phyloP scores from a whole-genome alignment of 2,888 invertebrate species.

The Melipona beecheii region DNA sequence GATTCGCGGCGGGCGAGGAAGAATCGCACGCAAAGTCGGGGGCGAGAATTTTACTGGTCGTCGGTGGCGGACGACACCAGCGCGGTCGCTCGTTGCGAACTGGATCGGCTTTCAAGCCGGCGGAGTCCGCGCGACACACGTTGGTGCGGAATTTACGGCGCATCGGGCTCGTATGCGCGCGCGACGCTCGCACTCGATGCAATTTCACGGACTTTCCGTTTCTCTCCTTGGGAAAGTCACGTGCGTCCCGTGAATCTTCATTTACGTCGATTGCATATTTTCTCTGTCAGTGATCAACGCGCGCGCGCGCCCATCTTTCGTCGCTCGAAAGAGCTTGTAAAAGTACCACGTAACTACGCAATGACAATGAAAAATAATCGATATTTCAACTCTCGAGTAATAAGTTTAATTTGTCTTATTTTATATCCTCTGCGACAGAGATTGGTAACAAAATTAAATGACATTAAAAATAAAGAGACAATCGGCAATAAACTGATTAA shows the following conservation, averaged over 20 bases:
- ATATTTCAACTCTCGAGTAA: too few species aligned
- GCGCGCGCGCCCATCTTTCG: not conserved
- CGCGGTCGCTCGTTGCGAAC: constrained; percentile 68
- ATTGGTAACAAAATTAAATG: too few species aligned
- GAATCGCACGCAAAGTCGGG: not conserved
- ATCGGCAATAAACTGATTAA: too few species aligned
- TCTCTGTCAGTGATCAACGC: not conserved
- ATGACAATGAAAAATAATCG: too few species aligned
- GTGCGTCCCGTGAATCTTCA: constrained; percentile 23
- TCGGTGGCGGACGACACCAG: constrained; percentile 43
- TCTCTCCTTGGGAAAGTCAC: constrained; percentile 20
- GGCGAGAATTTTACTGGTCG: not conserved
- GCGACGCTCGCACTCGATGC: constrained; percentile 34
- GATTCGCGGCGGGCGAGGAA: too few species aligned
- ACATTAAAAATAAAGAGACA: too few species aligned
- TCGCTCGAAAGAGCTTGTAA: not conserved
- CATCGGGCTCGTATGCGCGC: constrained; percentile 57
- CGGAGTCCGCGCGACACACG: constrained; percentile 53
- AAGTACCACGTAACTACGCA: not conserved
- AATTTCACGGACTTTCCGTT: constrained; percentile 44
- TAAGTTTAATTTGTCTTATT: too few species aligned
- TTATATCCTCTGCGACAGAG: too few species aligned
- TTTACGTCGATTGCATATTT: constrained; percentile 1
- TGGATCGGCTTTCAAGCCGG: constrained; percentile 64
- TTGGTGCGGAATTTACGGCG: constrained; percentile 66